Percentiles rank a stretch among this genome's conserved stretches.
Conservation (phyloP, 1,140 invertebrate genomes). For the Elysia chlorotica region DNA sequence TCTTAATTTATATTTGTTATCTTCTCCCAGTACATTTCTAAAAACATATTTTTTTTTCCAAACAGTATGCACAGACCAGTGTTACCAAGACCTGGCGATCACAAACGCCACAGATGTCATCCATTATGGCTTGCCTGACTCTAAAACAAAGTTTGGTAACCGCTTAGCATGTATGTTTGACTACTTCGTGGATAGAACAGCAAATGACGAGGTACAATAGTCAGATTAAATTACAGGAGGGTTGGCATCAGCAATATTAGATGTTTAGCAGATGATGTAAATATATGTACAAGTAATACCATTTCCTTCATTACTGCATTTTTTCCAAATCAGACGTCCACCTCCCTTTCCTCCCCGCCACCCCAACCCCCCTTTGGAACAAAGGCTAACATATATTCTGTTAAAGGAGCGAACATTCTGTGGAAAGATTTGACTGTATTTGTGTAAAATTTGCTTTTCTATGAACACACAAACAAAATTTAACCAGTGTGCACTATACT, state of each 20-base stretch:
- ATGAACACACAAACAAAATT: too few species aligned
- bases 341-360: background rate
- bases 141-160: constrained; percentile 47
- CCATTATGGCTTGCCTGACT: constrained; percentile 40
- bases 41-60: too few species aligned
- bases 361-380: background rate
- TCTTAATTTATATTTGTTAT: too few species aligned
- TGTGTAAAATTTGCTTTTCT: too few species aligned
- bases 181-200: constrained; percentile 31
- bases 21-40: too few species aligned
- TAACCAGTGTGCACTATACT: too few species aligned
- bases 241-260: too few species aligned
- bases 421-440: too few species aligned
- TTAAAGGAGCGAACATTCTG: too few species aligned
- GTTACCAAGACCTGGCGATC: constrained; percentile 30
- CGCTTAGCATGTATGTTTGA: constrained; percentile 38
- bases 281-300: background rate
- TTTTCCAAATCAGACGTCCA: background rate
- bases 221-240: background rate
- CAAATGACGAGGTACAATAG: constrained; percentile 3
- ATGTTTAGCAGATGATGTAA: too few species aligned
- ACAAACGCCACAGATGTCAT: constrained; percentile 39
- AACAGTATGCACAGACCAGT: constrained; percentile 37
- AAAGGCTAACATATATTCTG: background rate
- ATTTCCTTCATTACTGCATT: background rate